Base-by-base conservation (phyloP, 2,113 vertebrate species). In the Gnathonemus longibarbis region DNA sequence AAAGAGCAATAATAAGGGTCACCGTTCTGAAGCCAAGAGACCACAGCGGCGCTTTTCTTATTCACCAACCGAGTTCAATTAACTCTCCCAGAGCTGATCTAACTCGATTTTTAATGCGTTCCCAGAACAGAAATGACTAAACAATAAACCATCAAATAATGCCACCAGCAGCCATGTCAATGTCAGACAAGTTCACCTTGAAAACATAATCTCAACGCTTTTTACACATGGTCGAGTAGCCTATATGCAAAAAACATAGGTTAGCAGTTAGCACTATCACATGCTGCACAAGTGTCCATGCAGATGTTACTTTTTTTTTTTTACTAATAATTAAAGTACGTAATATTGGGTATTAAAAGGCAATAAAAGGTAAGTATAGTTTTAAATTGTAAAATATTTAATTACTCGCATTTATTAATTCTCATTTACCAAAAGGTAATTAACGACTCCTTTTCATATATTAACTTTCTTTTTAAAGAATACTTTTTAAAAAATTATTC, bases 81-180 rank as follows among this genome's bases (percentile, higher is more conserved):
- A 84, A 84, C 45, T 84, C 19, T 84, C 24, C 85, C 5, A 24
- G 49, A 87, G 15, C 27, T 56, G 50, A 87, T 87, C 48, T 87
- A 87, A 87, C 50, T 53, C 6, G 48, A 31, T 87, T 87, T 85
- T 87, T 87, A 53, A 35, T 56, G 49, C n/a, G 50, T 31, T 19
- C 50, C 31, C 27, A 35, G 31, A 87, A 87, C 27, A 87, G 50
- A 87, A 52, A 35, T 53, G 83, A 48, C 35, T 84, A 84, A 87
- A 53, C 50, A 87, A 50, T 80, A 42, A 35, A 87, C 85, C 52
- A 87, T 39, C 24, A 87, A 86, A 86, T 50, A 50, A 49, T 86
- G 74, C 35, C 74, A 80, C 13, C 15, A 21, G 42, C 31, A 80
- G 35, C 35, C 35, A 42, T 42, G 74, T 80, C 74, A 80, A 80